Evolutionary conservation across 2,888 invertebrate genomes (phyloP).

Genomic region (Cephonodes hylas): DNA sequence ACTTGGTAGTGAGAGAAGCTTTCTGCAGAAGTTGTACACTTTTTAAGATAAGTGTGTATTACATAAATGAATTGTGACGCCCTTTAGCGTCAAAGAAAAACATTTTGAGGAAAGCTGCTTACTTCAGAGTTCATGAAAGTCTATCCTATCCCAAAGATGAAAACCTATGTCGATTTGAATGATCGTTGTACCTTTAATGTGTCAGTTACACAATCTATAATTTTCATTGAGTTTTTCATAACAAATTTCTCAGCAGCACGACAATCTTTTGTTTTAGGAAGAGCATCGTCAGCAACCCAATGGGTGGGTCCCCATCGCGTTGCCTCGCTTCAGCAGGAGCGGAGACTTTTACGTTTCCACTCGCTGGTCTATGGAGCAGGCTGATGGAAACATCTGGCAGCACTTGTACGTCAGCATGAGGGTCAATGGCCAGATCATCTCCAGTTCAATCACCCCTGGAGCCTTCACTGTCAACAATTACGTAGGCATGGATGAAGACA

Average conservation of each 20-base stretch:
- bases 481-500: conserved; percentile 75
- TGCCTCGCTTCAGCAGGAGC: conserved; percentile 77
- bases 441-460: conserved; percentile 77
- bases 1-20: too few relatives aligned
- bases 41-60: too few relatives aligned
- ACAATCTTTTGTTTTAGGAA: conserved; percentile 48
- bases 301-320: conserved; percentile 86
- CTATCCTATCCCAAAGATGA: too few relatives aligned
- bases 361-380: conserved; percentile 61
- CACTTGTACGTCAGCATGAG: conserved; percentile 64
- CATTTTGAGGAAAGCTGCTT: too few relatives aligned
- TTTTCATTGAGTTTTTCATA: too few relatives aligned
- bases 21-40: too few relatives aligned
- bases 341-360: conserved; percentile 69
- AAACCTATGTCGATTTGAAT: too few relatives aligned
- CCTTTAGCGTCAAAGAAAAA: too few relatives aligned
- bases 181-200: too few relatives aligned
- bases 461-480: conserved; percentile 82
- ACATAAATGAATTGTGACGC: too few relatives aligned
- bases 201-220: too few relatives aligned
- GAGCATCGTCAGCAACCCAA: conserved; percentile 77
- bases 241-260: not conserved
- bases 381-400: conserved; percentile 75
- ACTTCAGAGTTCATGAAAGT: too few relatives aligned
- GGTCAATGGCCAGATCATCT: conserved; percentile 46